Percentiles rank a stretch among this genome's conserved stretches.
Conservation (phyloP, 2,113 vertebrate species). For the Lepidothrix coronata region DNA sequence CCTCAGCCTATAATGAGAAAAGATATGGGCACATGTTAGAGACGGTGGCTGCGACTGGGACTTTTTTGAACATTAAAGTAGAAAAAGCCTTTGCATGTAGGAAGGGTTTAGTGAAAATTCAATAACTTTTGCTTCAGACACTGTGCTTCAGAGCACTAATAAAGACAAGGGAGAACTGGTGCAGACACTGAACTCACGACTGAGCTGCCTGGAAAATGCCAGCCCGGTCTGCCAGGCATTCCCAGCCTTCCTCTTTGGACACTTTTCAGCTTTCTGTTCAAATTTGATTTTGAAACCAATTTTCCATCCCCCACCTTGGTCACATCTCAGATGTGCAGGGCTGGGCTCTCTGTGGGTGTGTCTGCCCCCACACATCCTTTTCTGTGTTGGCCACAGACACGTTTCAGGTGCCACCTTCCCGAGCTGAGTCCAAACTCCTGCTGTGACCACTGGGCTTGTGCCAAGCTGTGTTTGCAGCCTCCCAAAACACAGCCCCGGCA, state of each 20-base stretch:
- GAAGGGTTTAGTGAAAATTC: constrained; percentile 78
- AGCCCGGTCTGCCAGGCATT: background rate
- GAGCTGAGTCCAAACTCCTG: background rate
- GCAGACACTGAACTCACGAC: background rate
- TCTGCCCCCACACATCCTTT: background rate
- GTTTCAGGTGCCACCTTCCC: background rate
- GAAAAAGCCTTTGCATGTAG: constrained; percentile 68
- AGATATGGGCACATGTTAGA: constrained; percentile 56
- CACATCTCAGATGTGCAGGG: background rate
- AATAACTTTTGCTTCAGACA: constrained; percentile 72
- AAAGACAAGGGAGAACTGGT: constrained; percentile 66
- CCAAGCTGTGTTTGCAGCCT: background rate
- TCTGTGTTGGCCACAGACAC: accelerated
- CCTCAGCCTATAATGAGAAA: constrained; percentile 75
- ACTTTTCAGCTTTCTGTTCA: background rate
- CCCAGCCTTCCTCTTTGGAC: background rate
- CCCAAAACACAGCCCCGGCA: background rate
- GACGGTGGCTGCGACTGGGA: constrained; percentile 52
- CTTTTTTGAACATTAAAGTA: constrained; percentile 75
- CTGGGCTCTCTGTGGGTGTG: background rate
- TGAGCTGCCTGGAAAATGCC: background rate
- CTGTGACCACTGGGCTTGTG: accelerated
- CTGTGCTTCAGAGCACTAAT: constrained; percentile 67
- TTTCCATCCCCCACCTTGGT: background rate
- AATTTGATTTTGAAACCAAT: background rate